Evolutionary conservation across 2,113 vertebrate species (phyloP).

Genomic region (Grallaria varia): DNA sequence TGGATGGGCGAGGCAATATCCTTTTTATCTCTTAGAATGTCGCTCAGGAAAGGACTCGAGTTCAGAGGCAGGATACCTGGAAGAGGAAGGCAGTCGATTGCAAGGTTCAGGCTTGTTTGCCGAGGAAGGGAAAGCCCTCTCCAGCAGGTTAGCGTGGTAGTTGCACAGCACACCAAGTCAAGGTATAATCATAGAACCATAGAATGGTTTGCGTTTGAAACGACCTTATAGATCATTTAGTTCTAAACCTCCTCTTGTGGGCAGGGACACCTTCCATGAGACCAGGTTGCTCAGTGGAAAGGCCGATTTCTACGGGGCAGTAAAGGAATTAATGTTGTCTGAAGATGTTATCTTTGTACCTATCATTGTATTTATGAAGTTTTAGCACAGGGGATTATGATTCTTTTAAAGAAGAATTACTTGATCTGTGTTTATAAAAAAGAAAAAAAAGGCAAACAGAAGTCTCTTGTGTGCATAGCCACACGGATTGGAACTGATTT

Average conservation of each 20-base stretch:
- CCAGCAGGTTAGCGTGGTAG: background rate
- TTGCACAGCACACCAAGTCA: background rate
- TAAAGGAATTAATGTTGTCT: background rate
- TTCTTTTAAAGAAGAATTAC: background rate
- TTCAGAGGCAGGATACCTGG: background rate
- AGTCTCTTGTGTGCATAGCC: background rate
- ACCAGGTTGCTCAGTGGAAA: background rate
- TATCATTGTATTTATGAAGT: background rate
- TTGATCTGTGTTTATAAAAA: background rate
- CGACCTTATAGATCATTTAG: background rate
- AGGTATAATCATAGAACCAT: background rate
- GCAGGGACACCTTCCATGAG: background rate
- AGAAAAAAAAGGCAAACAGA: background rate
- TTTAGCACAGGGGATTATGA: background rate
- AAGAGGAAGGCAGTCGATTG: background rate
- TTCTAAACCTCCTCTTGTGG: background rate
- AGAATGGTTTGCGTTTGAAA: background rate
- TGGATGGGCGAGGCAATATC: background rate
- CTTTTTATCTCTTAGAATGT: background rate
- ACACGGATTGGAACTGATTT: background rate
- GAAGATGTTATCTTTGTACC: background rate
- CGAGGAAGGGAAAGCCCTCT: background rate
- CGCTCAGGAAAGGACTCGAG: background rate
- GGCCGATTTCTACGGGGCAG: background rate
- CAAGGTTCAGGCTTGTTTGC: background rate